Conservation (phyloP, 2,113 vertebrate species). For the Probosciger aterrimus region DNA sequence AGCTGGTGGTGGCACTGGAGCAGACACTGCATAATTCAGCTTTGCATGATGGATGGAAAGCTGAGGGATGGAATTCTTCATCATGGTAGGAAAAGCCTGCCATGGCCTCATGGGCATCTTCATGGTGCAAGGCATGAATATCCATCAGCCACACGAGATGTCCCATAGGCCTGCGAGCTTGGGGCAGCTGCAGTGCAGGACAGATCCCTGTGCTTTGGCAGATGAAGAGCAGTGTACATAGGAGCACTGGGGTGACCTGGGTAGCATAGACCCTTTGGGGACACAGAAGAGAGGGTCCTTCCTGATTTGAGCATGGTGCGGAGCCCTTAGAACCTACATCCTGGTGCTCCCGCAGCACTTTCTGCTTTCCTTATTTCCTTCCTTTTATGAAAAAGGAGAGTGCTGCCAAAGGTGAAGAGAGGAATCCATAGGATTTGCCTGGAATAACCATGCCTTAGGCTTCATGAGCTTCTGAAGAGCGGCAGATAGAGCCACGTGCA, state of each 20-base stretch:
- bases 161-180: neutral
- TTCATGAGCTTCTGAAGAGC: neutral
- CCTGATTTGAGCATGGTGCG: neutral
- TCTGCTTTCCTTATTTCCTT: neutral
- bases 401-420: neutral
- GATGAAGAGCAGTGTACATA: neutral
- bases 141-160: neutral
- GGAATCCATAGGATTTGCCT: neutral
- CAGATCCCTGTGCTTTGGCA: neutral
- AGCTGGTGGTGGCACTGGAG: neutral
- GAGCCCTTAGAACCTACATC: neutral
- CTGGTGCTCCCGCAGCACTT: neutral
- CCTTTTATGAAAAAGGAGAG: neutral
- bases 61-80: neutral
- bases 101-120: neutral
- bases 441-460: neutral
- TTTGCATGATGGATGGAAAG: too few relatives aligned
- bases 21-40: neutral
- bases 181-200: neutral
- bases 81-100: neutral
- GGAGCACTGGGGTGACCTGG: neutral
- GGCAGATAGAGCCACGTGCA: neutral
- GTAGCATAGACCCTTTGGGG: neutral
- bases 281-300: neutral
- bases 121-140: fast-evolving